A percentile compares a stretch with the other conserved stretches of the same genome.
These are phyloP conservation scores for Eueremaeus valkanovi DNA, from an alignment of 2,888 invertebrate species.

Conservation along the genomic window DNA sequence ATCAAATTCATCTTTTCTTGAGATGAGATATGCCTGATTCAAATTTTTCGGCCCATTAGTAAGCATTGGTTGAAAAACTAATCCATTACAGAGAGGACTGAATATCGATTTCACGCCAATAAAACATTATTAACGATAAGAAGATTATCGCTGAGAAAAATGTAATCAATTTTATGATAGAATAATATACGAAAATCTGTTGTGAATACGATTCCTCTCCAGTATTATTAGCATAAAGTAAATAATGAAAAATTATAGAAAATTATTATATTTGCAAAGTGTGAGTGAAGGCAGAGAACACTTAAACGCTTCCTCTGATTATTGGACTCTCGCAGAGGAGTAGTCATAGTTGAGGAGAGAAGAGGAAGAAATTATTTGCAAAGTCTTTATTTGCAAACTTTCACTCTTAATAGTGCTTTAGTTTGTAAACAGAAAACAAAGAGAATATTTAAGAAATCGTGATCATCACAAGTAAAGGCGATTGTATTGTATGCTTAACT, in stretches of 20 bases:
- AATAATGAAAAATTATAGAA: neutral
- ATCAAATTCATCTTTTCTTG: neutral
- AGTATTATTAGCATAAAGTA: neutral
- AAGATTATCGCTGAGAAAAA: neutral
- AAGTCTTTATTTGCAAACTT: too few species aligned
- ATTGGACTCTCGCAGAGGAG: too few species aligned
- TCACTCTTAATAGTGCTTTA: too few species aligned
- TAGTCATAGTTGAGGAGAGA: too few species aligned
- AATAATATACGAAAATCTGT: neutral
- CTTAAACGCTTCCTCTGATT: neutral
- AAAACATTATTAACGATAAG: neutral
- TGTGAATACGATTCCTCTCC: neutral
- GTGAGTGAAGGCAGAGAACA: neutral
- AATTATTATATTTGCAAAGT: neutral
- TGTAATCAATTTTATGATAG: neutral
- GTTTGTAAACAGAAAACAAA: too few species aligned
- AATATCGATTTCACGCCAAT: constrained; percentile 1
- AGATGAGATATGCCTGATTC: neutral
- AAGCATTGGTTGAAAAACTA: too few species aligned
- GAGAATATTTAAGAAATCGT: too few species aligned
- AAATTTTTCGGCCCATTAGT: too few species aligned
- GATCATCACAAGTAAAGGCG: too few species aligned
- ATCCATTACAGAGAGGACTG: neutral
- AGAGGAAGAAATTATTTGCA: too few species aligned
- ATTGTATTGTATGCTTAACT: too few species aligned